Evolutionary conservation across 2,888 invertebrate species (phyloP).

Genomic region (Azorinus chamasolen): DNA sequence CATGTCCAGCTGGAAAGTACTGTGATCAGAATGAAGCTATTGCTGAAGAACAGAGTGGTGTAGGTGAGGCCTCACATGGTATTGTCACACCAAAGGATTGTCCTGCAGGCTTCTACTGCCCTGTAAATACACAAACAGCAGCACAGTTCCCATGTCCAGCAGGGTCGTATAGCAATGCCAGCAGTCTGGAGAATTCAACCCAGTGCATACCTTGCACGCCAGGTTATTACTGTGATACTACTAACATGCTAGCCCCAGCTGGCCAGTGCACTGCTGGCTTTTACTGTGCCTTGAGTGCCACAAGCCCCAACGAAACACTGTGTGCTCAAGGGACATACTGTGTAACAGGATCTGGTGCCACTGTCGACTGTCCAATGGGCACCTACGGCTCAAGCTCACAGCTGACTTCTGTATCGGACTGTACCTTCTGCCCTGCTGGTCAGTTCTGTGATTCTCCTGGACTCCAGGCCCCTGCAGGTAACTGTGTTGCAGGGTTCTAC

Average conservation of each 20-base stretch:
- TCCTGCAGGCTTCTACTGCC: constrained; percentile 83
- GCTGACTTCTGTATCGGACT: constrained; percentile 80
- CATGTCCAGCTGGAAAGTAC: constrained; percentile 82
- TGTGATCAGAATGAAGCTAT: constrained; percentile 85
- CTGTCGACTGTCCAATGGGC: constrained; percentile 82
- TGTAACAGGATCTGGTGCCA: constrained; percentile 70
- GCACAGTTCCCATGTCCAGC: constrained; percentile 81
- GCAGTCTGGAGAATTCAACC: constrained; percentile 74
- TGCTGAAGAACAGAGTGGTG: constrained; percentile 82
- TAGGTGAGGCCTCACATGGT: constrained; percentile 81
- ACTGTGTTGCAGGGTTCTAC: constrained; percentile 82
- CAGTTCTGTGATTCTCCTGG: constrained; percentile 81
- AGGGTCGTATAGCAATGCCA: constrained; percentile 83
- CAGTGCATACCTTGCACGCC: constrained; percentile 81
- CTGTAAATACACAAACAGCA: constrained; percentile 80
- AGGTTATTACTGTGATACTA: constrained; percentile 83
- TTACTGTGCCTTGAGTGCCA: constrained; percentile 80
- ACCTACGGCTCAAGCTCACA: constrained; percentile 80
- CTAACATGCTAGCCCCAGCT: constrained; percentile 81
- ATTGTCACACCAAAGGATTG: constrained; percentile 84
- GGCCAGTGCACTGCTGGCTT: constrained; percentile 81
- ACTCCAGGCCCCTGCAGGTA: constrained; percentile 76
- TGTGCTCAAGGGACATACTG: constrained; percentile 84
- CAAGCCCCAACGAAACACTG: constrained; percentile 71
- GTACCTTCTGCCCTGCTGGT: constrained; percentile 83